phyloP scores from a whole-genome alignment of 2,888 invertebrate genomes.

The Ormia ochracea region DNA sequence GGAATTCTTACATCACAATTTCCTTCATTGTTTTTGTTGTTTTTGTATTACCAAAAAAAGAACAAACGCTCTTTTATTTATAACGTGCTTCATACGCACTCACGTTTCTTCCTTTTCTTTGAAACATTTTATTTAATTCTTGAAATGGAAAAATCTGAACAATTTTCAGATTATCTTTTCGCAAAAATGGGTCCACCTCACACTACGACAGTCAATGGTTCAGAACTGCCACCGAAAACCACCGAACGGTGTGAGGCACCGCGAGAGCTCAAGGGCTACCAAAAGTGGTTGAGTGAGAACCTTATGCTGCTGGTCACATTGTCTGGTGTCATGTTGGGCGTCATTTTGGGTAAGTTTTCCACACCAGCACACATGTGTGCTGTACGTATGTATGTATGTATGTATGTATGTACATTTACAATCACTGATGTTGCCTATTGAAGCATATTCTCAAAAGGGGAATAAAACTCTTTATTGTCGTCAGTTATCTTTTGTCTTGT shows the following conservation, averaged over 20 bases:
- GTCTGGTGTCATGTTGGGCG: conserved; percentile 86
- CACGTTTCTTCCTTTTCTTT: conserved; percentile 30
- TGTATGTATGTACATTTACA: neutral
- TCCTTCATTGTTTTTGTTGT: neutral
- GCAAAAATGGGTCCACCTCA: conserved; percentile 86
- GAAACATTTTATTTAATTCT: conserved; percentile 44
- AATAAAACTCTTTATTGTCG: neutral
- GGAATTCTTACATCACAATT: neutral
- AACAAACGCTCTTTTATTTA: conserved; percentile 30
- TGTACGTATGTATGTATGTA: neutral
- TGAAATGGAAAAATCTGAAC: conserved; percentile 81
- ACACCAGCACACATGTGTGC: neutral
- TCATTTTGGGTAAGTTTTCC: conserved; percentile 81
- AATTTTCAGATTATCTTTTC: conserved; percentile 88
- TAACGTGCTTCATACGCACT: neutral
- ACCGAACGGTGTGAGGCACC: conserved; percentile 81
- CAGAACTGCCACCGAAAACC: conserved; percentile 79
- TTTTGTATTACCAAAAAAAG: neutral
- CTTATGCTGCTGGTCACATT: conserved; percentile 87
- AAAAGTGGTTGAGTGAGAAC: conserved; percentile 85
- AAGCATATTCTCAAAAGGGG: neutral
- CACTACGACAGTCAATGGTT: conserved; percentile 76
- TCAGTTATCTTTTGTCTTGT: neutral
- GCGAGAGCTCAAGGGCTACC: conserved; percentile 82
- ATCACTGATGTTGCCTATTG: neutral